A percentile compares a stretch with the other conserved stretches of the same genome.
Evolutionary conservation across 2,888 invertebrate genomes (phyloP).

Genomic region (Steinernema scapterisci): DNA sequence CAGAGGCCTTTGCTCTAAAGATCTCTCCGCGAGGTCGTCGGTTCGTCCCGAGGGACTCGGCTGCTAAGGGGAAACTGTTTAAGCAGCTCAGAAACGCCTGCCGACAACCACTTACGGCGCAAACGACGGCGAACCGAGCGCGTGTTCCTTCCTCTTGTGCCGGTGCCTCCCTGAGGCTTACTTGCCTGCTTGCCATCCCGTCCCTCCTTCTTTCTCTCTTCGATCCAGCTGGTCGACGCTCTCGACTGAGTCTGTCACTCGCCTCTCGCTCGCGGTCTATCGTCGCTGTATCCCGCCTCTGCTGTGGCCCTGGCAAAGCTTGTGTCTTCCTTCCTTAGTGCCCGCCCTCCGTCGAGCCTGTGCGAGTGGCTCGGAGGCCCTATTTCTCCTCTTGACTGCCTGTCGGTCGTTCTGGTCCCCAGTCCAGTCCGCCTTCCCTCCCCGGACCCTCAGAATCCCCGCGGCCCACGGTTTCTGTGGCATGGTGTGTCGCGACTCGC

Average conservation of each 20-base stretch:
- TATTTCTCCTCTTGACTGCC: constrained; percentile 19
- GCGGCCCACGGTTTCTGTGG: constrained; percentile 4
- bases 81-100: not conserved
- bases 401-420: not conserved
- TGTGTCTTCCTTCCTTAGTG: constrained; percentile 15
- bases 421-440: not conserved
- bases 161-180: constrained; percentile 1
- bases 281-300: constrained; percentile 9
- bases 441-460: not conserved
- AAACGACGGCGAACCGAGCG: not conserved
- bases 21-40: too few relatives aligned
- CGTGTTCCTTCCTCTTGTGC: constrained; percentile 1
- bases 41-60: too few relatives aligned
- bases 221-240: constrained; percentile 18
- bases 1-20: too few relatives aligned
- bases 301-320: constrained; percentile 22
- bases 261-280: constrained; percentile 21
- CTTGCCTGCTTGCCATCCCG: not conserved
- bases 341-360: constrained; percentile 24
- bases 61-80: too few relatives aligned
- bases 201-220: not conserved
- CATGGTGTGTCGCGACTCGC: constrained; percentile 11
- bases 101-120: constrained; percentile 7
- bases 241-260: not conserved
- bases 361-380: constrained; percentile 23